Evolutionary conservation across 2,888 invertebrate genomes (phyloP).

Genomic region (Thecophora atra): DNA sequence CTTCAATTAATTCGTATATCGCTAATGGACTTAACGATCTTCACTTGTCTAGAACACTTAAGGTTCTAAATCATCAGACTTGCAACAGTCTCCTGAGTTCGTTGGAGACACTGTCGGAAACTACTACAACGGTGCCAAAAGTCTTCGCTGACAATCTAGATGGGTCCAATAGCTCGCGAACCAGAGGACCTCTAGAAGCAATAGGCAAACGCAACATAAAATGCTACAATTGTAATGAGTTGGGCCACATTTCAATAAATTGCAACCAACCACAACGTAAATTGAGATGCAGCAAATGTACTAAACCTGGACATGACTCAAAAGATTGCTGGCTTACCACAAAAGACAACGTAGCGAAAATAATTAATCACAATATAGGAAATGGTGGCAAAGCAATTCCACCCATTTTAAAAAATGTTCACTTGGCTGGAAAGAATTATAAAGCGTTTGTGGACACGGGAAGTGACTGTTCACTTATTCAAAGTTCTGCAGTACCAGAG

Average conservation of each 20-base stretch:
- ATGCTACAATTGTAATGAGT: no score
- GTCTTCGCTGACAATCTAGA: no score
- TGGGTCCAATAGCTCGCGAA: background rate
- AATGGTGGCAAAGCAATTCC: background rate
- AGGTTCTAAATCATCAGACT: no score
- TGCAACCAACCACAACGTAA: no score
- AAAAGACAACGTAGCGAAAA: background rate
- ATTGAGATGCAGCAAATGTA: background rate
- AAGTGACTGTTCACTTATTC: background rate
- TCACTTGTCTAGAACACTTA: no score
- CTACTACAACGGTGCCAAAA: no score
- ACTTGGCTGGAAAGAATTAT: background rate
- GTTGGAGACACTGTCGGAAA: no score
- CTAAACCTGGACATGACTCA: background rate
- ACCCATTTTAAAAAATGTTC: background rate
- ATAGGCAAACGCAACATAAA: no score
- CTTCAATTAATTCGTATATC: conserved; percentile 21
- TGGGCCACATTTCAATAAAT: no score
- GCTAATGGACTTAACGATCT: no score
- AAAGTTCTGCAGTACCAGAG: background rate
- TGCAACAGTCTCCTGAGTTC: no score
- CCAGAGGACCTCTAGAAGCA: no score
- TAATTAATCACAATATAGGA: background rate
- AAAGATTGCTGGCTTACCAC: background rate
- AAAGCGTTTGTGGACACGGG: background rate